phyloP scores from a whole-genome alignment of 2,797 vertebrate species.

The Erithacus rubecula region DNA sequence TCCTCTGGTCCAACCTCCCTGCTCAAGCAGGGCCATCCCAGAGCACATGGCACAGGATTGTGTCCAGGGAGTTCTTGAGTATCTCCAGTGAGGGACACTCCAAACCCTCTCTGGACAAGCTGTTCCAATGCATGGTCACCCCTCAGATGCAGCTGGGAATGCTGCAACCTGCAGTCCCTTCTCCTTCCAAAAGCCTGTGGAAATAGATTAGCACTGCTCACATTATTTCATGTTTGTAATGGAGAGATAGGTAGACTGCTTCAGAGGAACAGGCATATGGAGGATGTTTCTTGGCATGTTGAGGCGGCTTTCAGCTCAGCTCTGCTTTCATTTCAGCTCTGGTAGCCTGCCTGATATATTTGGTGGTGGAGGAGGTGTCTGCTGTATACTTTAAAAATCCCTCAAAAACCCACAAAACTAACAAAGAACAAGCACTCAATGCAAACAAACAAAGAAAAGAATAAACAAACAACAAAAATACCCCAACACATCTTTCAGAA shows the following conservation, averaged over 20 bases:
- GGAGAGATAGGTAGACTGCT: background rate
- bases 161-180: background rate
- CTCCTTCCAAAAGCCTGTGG: background rate
- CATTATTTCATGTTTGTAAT: accelerated
- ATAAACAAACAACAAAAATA: background rate
- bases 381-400: background rate
- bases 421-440: background rate
- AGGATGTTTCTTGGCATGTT: background rate
- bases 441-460: background rate
- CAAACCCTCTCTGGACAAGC: background rate
- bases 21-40: background rate
- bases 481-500: background rate
- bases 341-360: background rate
- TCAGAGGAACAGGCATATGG: background rate
- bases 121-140: accelerated
- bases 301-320: background rate
- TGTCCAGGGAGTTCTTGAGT: background rate
- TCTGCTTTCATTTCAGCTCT: background rate
- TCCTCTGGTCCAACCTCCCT: background rate
- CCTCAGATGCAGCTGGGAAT: background rate
- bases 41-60: background rate
- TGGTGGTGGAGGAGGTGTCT: background rate
- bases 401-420: background rate
- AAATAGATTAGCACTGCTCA: background rate
- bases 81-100: background rate